Percentiles rank a stretch among this genome's conserved stretches.
phyloP scores from a whole-genome alignment of 2,797 vertebrate genomes.

The Phalloptychus januarius region DNA sequence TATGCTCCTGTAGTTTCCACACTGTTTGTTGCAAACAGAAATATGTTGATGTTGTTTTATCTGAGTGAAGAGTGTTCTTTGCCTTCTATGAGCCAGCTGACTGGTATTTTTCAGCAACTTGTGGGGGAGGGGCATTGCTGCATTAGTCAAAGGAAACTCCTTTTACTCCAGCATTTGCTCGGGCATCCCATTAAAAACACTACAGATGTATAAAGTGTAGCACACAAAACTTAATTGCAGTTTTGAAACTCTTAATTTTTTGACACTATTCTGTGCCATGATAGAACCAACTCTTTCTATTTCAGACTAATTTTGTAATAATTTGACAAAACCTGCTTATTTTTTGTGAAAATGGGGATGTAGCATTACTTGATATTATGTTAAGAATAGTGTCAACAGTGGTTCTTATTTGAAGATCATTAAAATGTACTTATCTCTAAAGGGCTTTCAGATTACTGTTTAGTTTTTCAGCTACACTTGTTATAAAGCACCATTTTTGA shows the following conservation, averaged over 20 bases:
- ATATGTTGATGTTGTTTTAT: neutral
- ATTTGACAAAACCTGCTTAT: neutral
- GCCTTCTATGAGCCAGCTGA: neutral
- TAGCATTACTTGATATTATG: neutral
- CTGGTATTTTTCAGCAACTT: neutral
- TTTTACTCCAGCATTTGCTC: neutral
- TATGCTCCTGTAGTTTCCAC: neutral
- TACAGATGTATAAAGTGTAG: neutral
- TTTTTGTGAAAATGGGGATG: neutral
- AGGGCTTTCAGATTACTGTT: neutral
- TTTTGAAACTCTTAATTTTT: neutral
- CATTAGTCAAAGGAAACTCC: neutral
- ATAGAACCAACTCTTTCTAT: neutral
- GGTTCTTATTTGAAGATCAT: slow-evolving; percentile 1
- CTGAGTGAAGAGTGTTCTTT: neutral
- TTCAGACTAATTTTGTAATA: neutral
- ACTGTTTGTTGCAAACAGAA: neutral
- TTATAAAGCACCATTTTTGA: neutral
- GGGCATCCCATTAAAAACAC: neutral
- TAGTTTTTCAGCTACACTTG: neutral
- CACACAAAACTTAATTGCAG: neutral
- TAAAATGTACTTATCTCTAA: neutral
- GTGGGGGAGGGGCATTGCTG: neutral
- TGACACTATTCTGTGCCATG: neutral
- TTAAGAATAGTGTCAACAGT: neutral